Evolutionary conservation across 2,797 vertebrate species (phyloP).

Genomic region (Labeo calbasu): DNA sequence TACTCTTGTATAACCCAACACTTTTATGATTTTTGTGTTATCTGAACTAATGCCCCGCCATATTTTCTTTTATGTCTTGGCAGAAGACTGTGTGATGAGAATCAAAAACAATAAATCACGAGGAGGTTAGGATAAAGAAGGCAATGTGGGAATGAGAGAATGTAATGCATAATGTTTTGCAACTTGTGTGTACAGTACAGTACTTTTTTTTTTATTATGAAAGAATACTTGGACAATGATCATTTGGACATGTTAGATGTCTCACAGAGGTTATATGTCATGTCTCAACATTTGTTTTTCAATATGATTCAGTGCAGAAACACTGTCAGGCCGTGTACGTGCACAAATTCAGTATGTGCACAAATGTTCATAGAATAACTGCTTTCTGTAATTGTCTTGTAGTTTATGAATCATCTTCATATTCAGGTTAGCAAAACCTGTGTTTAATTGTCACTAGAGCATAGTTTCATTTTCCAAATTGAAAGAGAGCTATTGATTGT

Average conservation of each 20-base stretch:
- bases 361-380: background rate
- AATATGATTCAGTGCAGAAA: background rate
- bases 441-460: too few species aligned
- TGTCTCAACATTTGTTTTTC: background rate
- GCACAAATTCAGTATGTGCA: background rate
- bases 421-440: background rate
- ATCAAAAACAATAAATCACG: constrained; percentile 51
- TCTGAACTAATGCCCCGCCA: constrained; percentile 28
- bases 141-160: background rate
- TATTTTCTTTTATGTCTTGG: constrained; percentile 57
- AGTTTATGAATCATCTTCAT: background rate
- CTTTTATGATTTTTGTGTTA: constrained; percentile 28
- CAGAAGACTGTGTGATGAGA: constrained; percentile 36
- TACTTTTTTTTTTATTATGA: background rate
- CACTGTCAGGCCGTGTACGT: background rate
- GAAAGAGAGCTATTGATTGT: too few species aligned
- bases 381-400: background rate
- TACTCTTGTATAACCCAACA: constrained; percentile 46
- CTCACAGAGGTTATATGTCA: background rate
- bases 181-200: constrained; percentile 4
- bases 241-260: background rate
- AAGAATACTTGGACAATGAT: constrained; percentile 1
- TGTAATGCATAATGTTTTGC: background rate
- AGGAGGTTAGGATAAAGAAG: background rate
- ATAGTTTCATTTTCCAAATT: too few species aligned